phyloP scores from a whole-genome alignment of 2,888 invertebrate genomes.

The Ormyrus nitidulus region DNA sequence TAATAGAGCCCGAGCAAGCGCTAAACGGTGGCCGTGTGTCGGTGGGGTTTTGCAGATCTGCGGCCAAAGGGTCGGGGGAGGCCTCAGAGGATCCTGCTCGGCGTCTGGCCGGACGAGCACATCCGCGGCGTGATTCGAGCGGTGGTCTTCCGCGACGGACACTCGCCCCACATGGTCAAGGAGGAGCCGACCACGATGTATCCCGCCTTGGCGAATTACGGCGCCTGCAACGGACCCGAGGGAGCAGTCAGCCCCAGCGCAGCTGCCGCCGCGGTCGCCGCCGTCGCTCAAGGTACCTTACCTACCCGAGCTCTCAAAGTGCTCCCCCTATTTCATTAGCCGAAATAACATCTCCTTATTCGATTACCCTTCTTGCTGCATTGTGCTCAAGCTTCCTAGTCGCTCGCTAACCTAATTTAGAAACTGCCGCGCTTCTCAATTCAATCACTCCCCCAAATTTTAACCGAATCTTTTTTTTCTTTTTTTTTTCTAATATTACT shows the following conservation, averaged over 20 bases:
- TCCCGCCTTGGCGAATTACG: slow-evolving; percentile 73
- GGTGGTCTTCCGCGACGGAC: slow-evolving; percentile 92
- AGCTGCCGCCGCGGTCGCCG: slow-evolving; percentile 89
- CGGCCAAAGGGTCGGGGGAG: slow-evolving; percentile 93
- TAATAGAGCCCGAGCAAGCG: not conserved
- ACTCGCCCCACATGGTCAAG: slow-evolving; percentile 77
- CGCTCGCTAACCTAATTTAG: too few relatives aligned
- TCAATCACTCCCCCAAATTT: too few relatives aligned
- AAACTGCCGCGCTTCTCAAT: too few relatives aligned
- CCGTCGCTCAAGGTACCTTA: slow-evolving; percentile 84
- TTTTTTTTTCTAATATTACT: too few relatives aligned
- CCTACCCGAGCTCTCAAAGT: not conserved
- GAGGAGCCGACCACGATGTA: slow-evolving; percentile 73
- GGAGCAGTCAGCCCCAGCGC: slow-evolving; percentile 83
- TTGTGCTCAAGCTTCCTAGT: too few relatives aligned
- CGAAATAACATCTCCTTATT: not conserved
- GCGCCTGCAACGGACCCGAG: slow-evolving; percentile 78
- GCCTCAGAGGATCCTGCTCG: slow-evolving; percentile 92
- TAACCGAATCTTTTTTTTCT: too few relatives aligned
- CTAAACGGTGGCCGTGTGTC: not conserved
- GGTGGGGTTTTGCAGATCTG: slow-evolving; percentile 79
- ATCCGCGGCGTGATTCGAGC: slow-evolving; percentile 94
- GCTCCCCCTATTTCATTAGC: slow-evolving; percentile 7
- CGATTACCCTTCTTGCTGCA: slow-evolving; percentile 7
- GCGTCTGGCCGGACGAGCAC: slow-evolving; percentile 96